A percentile compares a stretch with the other conserved stretches of the same genome.
These are phyloP conservation scores for Misgurnus anguillicaudatus DNA, from an alignment of 2,113 vertebrate species.

Conservation along the genomic window DNA sequence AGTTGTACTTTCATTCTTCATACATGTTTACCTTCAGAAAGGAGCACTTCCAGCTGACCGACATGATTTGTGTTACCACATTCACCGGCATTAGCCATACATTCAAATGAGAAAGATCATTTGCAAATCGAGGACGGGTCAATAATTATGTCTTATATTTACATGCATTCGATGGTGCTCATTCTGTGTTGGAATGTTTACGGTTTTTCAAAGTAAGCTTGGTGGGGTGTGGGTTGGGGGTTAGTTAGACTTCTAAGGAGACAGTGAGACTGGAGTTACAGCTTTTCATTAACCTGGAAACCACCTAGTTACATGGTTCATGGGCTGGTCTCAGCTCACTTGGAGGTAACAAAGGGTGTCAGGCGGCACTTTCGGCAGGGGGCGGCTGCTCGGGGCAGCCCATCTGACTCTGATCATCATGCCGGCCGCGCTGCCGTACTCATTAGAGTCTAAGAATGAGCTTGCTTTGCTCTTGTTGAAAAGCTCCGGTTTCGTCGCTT, in stretches of 20 bases:
- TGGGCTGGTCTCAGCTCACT: slow-evolving; percentile 97
- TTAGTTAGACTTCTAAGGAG: slow-evolving; percentile 66
- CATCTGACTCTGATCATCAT: slow-evolving; percentile 94
- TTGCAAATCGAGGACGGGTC: slow-evolving; percentile 12
- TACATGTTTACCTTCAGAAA: not conserved
- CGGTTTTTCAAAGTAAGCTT: slow-evolving; percentile 60
- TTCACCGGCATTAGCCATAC: not conserved
- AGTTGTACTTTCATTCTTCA: slow-evolving; percentile 12
- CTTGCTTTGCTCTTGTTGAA: slow-evolving; percentile 75
- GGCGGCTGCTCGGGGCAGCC: slow-evolving; percentile 78
- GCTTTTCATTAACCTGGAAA: slow-evolving; percentile 99
- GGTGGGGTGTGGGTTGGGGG: slow-evolving; percentile 53
- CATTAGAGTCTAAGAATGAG: slow-evolving; percentile 85
- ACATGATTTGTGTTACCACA: not conserved
- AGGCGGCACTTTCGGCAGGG: slow-evolving; percentile 82
- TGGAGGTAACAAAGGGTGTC: slow-evolving; percentile 98
- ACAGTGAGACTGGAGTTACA: slow-evolving; percentile 83
- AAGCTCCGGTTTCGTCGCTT: slow-evolving; percentile 76
- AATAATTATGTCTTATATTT: not conserved
- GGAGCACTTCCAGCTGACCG: slow-evolving; percentile 26
- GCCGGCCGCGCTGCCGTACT: slow-evolving; percentile 77
- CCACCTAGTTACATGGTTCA: slow-evolving; percentile 99
- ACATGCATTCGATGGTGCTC: not conserved
- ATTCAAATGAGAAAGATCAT: not conserved
- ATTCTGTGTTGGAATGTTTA: slow-evolving; percentile 67